phyloP scores from a whole-genome alignment of 2,888 invertebrate genomes.

The Allygus modestus region DNA sequence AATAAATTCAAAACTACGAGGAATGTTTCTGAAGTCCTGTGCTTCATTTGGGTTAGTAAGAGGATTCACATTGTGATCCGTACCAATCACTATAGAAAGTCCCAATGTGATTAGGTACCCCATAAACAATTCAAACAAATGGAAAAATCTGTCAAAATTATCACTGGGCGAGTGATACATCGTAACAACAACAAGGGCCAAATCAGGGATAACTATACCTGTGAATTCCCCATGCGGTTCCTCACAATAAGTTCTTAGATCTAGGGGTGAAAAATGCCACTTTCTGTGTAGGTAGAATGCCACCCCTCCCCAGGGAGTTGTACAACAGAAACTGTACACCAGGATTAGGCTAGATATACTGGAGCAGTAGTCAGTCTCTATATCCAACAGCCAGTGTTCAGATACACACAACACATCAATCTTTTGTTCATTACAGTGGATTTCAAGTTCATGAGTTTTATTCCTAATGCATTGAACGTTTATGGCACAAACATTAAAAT shows the following conservation, averaged over 20 bases:
- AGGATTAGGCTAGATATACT: background rate
- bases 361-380: background rate
- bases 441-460: background rate
- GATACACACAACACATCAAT: background rate
- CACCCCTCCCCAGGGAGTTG: background rate
- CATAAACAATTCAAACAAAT: background rate
- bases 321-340: background rate
- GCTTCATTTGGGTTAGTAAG: background rate
- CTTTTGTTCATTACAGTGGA: background rate
- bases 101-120: background rate
- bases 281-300: background rate
- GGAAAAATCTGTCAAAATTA: background rate
- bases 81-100: background rate
- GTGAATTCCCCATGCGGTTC: background rate
- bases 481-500: too few relatives aligned
- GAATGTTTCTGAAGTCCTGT: background rate
- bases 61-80: slow-evolving; percentile 7
- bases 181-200: background rate
- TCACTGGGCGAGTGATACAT: background rate
- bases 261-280: background rate
- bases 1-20: background rate
- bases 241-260: background rate
- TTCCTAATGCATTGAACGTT: background rate
- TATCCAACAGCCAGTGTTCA: background rate
- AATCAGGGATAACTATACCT: background rate